Evolutionary conservation across 1,140 invertebrate species (phyloP).

Genomic region (Ericerus pela): DNA sequence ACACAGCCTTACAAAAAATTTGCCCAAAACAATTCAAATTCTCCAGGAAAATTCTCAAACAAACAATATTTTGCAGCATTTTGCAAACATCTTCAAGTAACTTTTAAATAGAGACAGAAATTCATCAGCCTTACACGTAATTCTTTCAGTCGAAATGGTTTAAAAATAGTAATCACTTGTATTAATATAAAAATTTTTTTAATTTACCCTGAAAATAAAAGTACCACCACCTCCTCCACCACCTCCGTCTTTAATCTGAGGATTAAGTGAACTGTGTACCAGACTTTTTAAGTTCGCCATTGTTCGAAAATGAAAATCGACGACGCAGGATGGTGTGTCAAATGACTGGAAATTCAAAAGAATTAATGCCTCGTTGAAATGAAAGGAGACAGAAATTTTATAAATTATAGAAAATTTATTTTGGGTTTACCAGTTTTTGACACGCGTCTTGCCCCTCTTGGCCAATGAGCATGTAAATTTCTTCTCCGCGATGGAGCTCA

Average conservation of each 20-base stretch:
- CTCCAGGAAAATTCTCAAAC: no score
- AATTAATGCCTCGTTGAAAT: no score
- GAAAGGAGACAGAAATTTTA: no score
- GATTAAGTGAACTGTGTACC: neutral
- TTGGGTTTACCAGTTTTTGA: conserved; percentile 37
- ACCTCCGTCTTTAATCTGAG: conserved; percentile 43
- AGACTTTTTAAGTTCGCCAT: neutral
- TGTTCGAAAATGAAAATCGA: neutral
- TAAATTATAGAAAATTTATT: no score
- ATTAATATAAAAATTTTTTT: neutral
- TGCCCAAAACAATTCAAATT: neutral
- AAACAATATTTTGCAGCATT: no score
- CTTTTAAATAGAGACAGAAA: no score
- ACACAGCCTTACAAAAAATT: neutral
- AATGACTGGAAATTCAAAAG: no score
- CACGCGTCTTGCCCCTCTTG: conserved; percentile 64
- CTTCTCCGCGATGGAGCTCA: conserved; percentile 55
- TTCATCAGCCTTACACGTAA: neutral
- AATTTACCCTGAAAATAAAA: conserved; percentile 53
- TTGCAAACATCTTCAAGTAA: no score
- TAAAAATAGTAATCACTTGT: no score
- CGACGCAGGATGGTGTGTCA: neutral
- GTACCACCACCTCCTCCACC: conserved; percentile 75
- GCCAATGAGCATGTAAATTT: conserved; percentile 63
- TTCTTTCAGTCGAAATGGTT: neutral